Conservation (phyloP, 2,113 vertebrate genomes). For the Pycnonotus jocosus region DNA sequence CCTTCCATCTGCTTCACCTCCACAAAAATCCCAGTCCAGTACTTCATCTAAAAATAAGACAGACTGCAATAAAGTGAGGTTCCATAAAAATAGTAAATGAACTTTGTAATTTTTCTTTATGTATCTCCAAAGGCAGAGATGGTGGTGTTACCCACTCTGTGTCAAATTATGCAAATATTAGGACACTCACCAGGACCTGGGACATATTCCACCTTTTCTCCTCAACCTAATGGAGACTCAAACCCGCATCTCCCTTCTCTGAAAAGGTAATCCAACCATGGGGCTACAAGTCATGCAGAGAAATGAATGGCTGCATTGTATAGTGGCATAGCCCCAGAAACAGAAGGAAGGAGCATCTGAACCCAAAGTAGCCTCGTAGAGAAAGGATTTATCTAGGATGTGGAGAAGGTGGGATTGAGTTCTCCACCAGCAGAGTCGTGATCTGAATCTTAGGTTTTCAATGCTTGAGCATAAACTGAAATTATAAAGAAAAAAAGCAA, state of each 20-base stretch:
- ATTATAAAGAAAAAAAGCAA: not conserved
- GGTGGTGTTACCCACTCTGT: not conserved
- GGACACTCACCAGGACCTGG: not conserved
- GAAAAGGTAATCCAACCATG: not conserved
- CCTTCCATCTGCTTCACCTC: not conserved
- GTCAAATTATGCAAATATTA: not conserved
- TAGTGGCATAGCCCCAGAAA: not conserved
- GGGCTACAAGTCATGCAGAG: accelerated
- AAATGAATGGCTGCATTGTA: accelerated
- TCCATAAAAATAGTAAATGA: not conserved
- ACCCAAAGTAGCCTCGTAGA: not conserved
- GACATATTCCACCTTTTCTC: not conserved
- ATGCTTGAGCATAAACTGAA: not conserved
- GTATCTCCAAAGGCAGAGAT: not conserved
- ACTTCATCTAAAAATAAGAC: not conserved
- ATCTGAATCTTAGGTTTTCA: not conserved
- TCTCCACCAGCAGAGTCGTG: not conserved
- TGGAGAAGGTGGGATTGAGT: not conserved
- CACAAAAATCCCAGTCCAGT: not conserved
- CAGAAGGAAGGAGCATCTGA: not conserved
- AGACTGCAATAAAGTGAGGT: not conserved
- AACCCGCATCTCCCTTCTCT: not conserved
- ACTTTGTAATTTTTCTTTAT: not conserved
- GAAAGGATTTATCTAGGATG: not conserved
- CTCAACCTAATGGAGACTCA: not conserved